phyloP scores from a whole-genome alignment of 2,888 invertebrate species.

The Nemotelus nigrinus region DNA sequence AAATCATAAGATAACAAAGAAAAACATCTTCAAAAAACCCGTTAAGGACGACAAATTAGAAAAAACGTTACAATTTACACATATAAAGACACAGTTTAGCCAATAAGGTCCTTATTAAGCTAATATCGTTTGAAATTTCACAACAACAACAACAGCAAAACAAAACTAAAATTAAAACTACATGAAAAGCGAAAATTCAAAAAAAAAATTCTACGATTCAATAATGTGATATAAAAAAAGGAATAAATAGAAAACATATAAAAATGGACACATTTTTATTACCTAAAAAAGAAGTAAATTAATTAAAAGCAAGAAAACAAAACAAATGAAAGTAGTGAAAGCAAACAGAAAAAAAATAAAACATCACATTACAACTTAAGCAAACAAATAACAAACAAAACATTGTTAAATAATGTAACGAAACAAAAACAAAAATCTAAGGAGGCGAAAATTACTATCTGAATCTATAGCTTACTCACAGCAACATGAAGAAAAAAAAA shows the following conservation, averaged over 20 bases:
- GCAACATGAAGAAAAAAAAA: constrained; percentile 1
- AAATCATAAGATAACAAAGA: constrained; percentile 21
- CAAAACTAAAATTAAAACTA: constrained; percentile 3
- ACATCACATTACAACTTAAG: constrained; percentile 37
- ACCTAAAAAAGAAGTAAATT: constrained; percentile 1
- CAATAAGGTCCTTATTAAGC: constrained; percentile 21
- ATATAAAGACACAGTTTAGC: constrained; percentile 34
- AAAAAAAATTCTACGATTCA: constrained; percentile 33
- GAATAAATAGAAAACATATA: constrained; percentile 1
- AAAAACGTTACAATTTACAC: constrained; percentile 37
- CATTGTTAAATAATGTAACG: constrained; percentile 35
- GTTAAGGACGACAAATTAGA: constrained; percentile 41
- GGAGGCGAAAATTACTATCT: constrained; percentile 29
- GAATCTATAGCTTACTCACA: constrained; percentile 38
- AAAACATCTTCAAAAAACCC: constrained; percentile 25
- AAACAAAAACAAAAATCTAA: constrained; percentile 2
- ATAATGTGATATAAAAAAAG: constrained; percentile 35
- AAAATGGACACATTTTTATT: constrained; percentile 30
- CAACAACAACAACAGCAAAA: not conserved
- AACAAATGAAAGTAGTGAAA: not conserved
- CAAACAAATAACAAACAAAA: constrained; percentile 13
- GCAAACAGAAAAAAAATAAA: not conserved
- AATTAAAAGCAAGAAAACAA: constrained; percentile 2
- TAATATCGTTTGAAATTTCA: not conserved
- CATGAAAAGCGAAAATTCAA: constrained; percentile 12